These are phyloP conservation scores for Oeneis ivallda DNA, from an alignment of 2,888 invertebrate species.

Conservation along the genomic window DNA sequence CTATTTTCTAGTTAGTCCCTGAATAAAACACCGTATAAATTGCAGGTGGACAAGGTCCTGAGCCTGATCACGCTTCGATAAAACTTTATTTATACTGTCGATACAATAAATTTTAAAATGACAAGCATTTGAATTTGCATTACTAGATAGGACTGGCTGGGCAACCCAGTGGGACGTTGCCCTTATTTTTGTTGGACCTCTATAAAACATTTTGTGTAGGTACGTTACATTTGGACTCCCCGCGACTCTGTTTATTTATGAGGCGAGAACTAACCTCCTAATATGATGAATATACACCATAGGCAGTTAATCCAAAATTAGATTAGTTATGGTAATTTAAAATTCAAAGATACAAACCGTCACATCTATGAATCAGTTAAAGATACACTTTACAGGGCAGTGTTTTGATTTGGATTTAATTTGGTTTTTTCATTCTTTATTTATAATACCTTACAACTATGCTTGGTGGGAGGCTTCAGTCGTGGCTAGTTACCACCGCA, in stretches of 20 bases:
- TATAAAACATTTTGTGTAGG: constrained; percentile 64
- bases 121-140: constrained; percentile 52
- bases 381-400: too few relatives aligned
- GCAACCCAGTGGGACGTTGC: constrained; percentile 61
- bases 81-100: constrained; percentile 19
- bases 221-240: constrained; percentile 59
- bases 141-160: constrained; percentile 47
- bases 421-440: too few relatives aligned
- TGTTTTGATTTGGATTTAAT: too few relatives aligned
- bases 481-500: too few relatives aligned
- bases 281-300: constrained; percentile 59
- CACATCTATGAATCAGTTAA: too few relatives aligned
- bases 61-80: constrained; percentile 17
- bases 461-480: too few relatives aligned
- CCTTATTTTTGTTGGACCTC: constrained; percentile 64
- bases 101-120: constrained; percentile 25
- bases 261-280: constrained; percentile 54
- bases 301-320: constrained; percentile 49
- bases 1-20: constrained; percentile 17
- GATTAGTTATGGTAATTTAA: constrained; percentile 43
- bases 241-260: constrained; percentile 67
- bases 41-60: constrained; percentile 7
- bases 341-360: constrained; percentile 16
- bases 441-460: too few relatives aligned
- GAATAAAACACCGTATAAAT: constrained; percentile 9